These are phyloP conservation scores for Pseudomugil tenellus DNA, from an alignment of 2,797 vertebrate genomes.

Conservation along the genomic window DNA sequence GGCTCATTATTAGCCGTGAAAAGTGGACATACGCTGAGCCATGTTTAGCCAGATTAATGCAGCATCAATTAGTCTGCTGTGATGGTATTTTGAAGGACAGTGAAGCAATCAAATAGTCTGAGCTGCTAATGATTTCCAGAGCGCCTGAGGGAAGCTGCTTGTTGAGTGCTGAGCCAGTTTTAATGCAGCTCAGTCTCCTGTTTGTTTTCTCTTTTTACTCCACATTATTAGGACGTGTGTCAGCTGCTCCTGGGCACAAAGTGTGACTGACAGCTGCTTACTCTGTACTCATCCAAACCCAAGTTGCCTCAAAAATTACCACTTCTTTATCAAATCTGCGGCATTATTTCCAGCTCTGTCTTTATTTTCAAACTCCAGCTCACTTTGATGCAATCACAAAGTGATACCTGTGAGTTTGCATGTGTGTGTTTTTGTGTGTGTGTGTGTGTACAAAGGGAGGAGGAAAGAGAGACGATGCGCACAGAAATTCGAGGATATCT, in stretches of 20 bases:
- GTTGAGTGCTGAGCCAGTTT: constrained; percentile 55
- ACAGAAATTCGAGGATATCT: constrained; percentile 99
- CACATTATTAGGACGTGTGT: constrained; percentile 20
- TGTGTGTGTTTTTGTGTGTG: constrained; percentile 42
- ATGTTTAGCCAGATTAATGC: constrained; percentile 68
- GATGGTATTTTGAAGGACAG: constrained; percentile 73
- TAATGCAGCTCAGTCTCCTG: constrained; percentile 31
- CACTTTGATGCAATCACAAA: constrained; percentile 75
- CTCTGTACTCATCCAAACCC: constrained; percentile 64
- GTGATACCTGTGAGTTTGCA: constrained; percentile 45
- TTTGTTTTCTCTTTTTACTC: constrained; percentile 16
- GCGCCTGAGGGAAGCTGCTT: constrained; percentile 48
- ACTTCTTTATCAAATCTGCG: constrained; percentile 53
- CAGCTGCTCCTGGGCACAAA: constrained; percentile 42
- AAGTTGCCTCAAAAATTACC: constrained; percentile 75
- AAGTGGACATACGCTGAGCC: constrained; percentile 66
- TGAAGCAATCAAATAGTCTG: constrained; percentile 68
- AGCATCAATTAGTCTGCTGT: constrained; percentile 66
- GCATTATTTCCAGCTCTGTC: constrained; percentile 43
- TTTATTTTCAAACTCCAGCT: constrained; percentile 51
- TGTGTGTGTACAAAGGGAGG: constrained; percentile 46
- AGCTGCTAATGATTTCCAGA: constrained; percentile 65
- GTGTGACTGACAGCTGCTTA: constrained; percentile 59
- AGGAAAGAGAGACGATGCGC: constrained; percentile 82
- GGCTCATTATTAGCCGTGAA: constrained; percentile 52